Evolutionary conservation across 2,113 vertebrate genomes (phyloP).

Genomic region (Petroica traversi): DNA sequence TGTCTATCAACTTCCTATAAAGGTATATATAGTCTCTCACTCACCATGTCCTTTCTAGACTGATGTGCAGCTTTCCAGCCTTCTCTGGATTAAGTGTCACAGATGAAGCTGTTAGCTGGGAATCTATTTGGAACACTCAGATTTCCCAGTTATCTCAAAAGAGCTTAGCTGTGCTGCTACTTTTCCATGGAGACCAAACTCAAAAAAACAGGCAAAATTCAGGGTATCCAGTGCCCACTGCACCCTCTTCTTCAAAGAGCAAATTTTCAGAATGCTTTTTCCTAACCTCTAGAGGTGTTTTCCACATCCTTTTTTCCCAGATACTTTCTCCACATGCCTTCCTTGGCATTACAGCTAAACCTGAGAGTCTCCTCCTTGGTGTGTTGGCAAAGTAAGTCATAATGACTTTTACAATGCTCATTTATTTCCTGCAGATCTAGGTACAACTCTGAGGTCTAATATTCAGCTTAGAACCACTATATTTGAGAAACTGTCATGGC

Average conservation of each 20-base stretch:
- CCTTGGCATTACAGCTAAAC: background rate
- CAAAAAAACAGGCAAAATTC: background rate
- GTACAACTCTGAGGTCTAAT: background rate
- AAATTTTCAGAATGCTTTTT: background rate
- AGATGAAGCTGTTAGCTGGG: background rate
- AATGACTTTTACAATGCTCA: background rate
- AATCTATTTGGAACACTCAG: background rate
- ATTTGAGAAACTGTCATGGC: accelerated
- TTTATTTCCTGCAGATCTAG: background rate
- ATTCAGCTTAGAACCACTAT: background rate
- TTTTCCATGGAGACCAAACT: background rate
- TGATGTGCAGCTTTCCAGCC: background rate
- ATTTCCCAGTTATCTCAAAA: background rate
- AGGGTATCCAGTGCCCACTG: background rate
- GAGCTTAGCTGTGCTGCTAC: background rate
- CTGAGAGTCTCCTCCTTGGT: background rate
- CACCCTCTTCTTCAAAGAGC: background rate
- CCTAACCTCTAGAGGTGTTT: background rate
- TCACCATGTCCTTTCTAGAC: background rate
- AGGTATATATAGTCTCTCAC: background rate
- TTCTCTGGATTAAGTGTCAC: background rate
- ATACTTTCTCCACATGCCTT: background rate
- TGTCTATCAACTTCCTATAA: background rate
- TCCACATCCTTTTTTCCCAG: background rate
- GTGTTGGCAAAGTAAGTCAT: background rate